These are phyloP conservation scores for Oligia strigilis DNA, from an alignment of 2,888 invertebrate species.

Conservation along the genomic window DNA sequence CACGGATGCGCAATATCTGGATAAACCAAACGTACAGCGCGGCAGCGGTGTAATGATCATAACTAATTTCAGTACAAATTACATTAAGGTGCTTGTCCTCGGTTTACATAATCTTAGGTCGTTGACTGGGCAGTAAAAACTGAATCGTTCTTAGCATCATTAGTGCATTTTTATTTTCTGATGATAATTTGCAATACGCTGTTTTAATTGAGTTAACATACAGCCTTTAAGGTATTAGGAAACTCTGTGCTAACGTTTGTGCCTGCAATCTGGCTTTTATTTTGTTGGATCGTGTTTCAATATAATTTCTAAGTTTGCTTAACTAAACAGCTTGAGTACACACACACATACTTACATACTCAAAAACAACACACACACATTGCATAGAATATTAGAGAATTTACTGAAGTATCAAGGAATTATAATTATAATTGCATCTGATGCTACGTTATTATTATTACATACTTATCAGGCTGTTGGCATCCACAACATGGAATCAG, in stretches of 20 bases:
- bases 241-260: constrained; percentile 17
- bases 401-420: background rate
- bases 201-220: constrained; percentile 39
- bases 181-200: constrained; percentile 21
- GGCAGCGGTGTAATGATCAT: constrained; percentile 42
- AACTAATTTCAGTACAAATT: constrained; percentile 55
- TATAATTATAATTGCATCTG: constrained; percentile 25
- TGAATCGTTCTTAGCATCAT: constrained; percentile 35
- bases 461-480: background rate
- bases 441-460: background rate
- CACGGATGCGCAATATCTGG: constrained; percentile 35
- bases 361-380: background rate
- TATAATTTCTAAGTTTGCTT: background rate
- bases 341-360: background rate
- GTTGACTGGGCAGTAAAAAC: constrained; percentile 58
- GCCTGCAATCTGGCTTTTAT: constrained; percentile 4
- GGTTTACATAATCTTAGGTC: constrained; percentile 60
- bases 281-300: constrained; percentile 14
- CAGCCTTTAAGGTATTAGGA: constrained; percentile 13
- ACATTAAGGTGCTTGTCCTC: constrained; percentile 60
- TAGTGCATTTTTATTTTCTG: constrained; percentile 28
- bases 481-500: constrained; percentile 7
- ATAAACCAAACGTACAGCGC: constrained; percentile 34
- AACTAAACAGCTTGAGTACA: background rate
- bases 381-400: constrained; percentile 22